Evolutionary conservation across 2,888 invertebrate species (phyloP), one percentile per base, ranked within the genome.

Genomic region (Tinea semifulvella): DNA sequence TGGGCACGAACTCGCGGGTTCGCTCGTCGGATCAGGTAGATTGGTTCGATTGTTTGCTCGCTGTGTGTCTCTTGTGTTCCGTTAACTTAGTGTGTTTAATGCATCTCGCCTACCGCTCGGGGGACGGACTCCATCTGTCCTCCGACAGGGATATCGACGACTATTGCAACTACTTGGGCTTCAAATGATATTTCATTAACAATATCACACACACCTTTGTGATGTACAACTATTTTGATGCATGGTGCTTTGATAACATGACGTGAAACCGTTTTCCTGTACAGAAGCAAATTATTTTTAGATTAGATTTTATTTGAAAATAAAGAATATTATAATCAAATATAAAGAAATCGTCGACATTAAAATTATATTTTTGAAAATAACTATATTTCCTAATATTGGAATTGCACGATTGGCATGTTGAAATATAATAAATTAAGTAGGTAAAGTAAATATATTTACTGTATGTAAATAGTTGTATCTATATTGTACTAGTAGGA

Each of bases 11-110:
- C 84, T 79, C 84, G 84, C 77, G 86, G 83, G 76, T 71, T 79
- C 81, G 85, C 72, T 71, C 76, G 85, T 87, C 88, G 79, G 88
- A 88, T 84, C 89, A 90, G 90, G 90, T 90, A 90, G 88, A 88
- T 85, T 89, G 87, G 84, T 84, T 85, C 69, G 88, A 88, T 81
- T 81, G 87, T 75, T 80, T 87, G 68, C 80, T 87, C 75, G 87
- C 87, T 76, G 75, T 87, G 60, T 83, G 85, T 67, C 80, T 87
- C 52, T 75, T 88, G 73, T 85, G 86, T 72, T 85, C 86, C 57
- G 74, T 87, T 63, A 85, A 87, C 76, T 71, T 85, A 57, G 73
- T 87, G 62, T 86, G 86, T 80, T 83, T 86, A 63, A 61, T 87
- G 68, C 85, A 85, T 77, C 77, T 87, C 53, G 61, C 84, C 52